phyloP scores from a whole-genome alignment of 2,113 vertebrate species.

The Pagrus major region DNA sequence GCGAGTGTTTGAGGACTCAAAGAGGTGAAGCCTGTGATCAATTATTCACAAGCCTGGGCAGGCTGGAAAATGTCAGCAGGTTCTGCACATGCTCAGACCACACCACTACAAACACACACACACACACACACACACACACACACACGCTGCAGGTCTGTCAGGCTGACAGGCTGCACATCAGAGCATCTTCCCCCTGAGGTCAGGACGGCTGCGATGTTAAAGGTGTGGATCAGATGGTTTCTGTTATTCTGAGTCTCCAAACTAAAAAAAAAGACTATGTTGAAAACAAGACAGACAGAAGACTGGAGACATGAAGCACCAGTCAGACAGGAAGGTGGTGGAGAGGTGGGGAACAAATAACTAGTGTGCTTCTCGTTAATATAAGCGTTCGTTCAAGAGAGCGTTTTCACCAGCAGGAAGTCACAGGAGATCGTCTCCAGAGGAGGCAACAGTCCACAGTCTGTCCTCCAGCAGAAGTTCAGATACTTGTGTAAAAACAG shows the following conservation, averaged over 20 bases:
- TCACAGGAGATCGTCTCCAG: background rate
- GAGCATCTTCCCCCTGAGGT: background rate
- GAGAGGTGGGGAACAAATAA: no score
- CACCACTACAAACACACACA: background rate
- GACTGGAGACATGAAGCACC: no score
- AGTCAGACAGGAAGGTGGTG: background rate
- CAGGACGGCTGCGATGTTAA: background rate
- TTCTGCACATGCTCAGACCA: slow-evolving; percentile 53
- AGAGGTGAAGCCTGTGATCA: slow-evolving; percentile 67
- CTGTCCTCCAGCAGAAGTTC: no score
- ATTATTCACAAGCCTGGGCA: slow-evolving; percentile 69
- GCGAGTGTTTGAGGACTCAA: slow-evolving; percentile 19
- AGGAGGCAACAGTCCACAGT: no score
- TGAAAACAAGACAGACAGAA: background rate
- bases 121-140: slow-evolving; percentile 2
- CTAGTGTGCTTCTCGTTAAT: no score
- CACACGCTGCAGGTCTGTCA: background rate
- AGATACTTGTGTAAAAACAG: no score
- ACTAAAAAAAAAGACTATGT: no score
- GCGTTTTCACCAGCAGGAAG: background rate
- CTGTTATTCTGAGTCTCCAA: background rate
- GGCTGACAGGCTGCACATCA: background rate
- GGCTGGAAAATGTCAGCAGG: slow-evolving; percentile 67
- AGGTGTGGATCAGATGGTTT: no score
- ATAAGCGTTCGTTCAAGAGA: background rate